These are phyloP conservation scores for Acanthopleura granulata DNA, from an alignment of 2,888 invertebrate species.

Conservation along the genomic window DNA sequence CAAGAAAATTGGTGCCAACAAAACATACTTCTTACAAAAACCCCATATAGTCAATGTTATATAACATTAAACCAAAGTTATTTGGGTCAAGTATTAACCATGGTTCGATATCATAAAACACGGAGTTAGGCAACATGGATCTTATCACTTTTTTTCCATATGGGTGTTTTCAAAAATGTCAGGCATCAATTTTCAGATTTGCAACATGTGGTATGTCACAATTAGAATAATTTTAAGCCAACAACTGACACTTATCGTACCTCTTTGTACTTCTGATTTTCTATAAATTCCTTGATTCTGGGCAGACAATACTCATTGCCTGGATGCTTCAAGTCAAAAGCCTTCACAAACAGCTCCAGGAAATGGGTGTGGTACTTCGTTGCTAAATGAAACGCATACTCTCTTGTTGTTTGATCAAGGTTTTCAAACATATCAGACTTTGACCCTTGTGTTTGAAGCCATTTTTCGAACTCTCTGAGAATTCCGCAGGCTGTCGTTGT, in stretches of 20 bases:
- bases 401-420: background rate
- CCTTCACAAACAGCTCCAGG: conserved; percentile 47
- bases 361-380: conserved; percentile 45
- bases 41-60: no score
- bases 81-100: no score
- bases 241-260: conserved; percentile 31
- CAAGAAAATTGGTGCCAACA: no score
- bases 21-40: no score
- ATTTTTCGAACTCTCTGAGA: conserved; percentile 49
- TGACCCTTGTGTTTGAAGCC: conserved; percentile 27
- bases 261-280: conserved; percentile 50
- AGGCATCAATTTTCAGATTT: no score
- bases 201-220: background rate
- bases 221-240: background rate
- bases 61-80: no score
- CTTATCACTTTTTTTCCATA: no score
- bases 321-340: conserved; percentile 44
- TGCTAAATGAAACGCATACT: conserved; percentile 39
- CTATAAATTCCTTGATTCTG: conserved; percentile 37
- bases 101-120: no score
- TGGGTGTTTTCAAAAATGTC: no score
- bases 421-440: conserved; percentile 13
- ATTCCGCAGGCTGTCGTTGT: conserved; percentile 41
- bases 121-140: no score
- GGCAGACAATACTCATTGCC: conserved; percentile 53